These are phyloP conservation scores for Lepilemur septentrionalis DNA, from an alignment of 2,797 vertebrate species.

Conservation along the genomic window DNA sequence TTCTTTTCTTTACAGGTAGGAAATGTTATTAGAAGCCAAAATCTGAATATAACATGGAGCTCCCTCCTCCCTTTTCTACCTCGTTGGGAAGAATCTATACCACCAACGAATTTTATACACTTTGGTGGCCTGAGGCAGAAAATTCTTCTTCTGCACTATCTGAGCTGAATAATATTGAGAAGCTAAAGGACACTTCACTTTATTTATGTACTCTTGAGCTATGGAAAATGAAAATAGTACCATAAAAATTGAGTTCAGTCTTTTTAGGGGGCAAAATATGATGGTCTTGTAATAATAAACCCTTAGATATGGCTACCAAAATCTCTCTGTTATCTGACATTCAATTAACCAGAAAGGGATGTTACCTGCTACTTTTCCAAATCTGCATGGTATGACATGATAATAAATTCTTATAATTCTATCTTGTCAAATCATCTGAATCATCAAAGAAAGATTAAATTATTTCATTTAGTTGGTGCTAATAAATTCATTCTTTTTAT, in stretches of 20 bases:
- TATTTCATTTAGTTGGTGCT: neutral
- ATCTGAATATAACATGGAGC: conserved; percentile 72
- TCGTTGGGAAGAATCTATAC: conserved; percentile 48
- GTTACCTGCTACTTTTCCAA: neutral
- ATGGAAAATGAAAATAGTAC: conserved; percentile 72
- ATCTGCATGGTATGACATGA: neutral
- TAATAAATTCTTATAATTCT: conserved; percentile 3
- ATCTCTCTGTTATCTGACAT: neutral
- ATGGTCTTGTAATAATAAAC: conserved; percentile 39
- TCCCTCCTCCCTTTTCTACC: conserved; percentile 37
- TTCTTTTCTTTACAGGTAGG: conserved; percentile 80
- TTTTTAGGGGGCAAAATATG: neutral
- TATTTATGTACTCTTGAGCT: conserved; percentile 77
- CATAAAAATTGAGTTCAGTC: conserved; percentile 51
- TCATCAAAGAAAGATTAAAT: conserved; percentile 37
- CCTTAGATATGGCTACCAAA: neutral
- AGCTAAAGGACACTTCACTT: conserved; percentile 76
- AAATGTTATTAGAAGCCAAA: conserved; percentile 81
- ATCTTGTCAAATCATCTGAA: neutral
- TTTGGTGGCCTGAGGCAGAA: conserved; percentile 67
- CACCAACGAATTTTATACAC: conserved; percentile 78
- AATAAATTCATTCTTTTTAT: neutral
- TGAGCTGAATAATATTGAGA: conserved; percentile 76
- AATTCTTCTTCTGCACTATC: conserved; percentile 72
- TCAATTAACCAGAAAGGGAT: neutral